A percentile compares a stretch with the other conserved stretches of the same genome.
Evolutionary conservation across 2,797 vertebrate species (phyloP).

Genomic region (Hylomyscus alleni): DNA sequence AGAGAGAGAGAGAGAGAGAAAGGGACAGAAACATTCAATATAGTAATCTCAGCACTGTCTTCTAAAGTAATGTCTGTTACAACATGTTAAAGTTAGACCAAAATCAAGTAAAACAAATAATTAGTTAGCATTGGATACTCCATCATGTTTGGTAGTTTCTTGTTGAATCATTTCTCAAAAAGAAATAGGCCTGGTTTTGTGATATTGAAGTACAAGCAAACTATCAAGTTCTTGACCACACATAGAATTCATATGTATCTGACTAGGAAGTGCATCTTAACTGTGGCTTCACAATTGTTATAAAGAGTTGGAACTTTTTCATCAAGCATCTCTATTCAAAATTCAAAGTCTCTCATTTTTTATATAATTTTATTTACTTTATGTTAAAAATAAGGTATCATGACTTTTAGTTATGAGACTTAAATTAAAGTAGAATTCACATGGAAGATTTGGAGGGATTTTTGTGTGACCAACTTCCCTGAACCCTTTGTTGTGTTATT

Average conservation of each 20-base stretch:
- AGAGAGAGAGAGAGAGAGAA: neutral
- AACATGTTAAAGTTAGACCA: neutral
- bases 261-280: neutral
- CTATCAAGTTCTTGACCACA: neutral
- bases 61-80: neutral
- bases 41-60: neutral
- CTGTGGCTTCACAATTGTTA: neutral
- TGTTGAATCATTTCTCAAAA: neutral
- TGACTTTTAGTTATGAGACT: neutral
- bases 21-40: too few relatives aligned
- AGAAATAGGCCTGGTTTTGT: neutral
- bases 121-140: neutral
- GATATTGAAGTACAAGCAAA: neutral
- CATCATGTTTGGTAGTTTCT: neutral
- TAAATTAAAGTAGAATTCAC: neutral
- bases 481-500: neutral
- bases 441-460: neutral
- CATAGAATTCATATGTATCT: neutral
- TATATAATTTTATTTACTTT: neutral
- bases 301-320: neutral
- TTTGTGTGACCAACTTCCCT: neutral
- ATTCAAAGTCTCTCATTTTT: neutral
- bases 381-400: neutral
- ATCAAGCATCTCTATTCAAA: neutral
- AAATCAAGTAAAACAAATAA: neutral